Conservation (phyloP, 2,113 vertebrate species). For the Crotalus viridis region DNA sequence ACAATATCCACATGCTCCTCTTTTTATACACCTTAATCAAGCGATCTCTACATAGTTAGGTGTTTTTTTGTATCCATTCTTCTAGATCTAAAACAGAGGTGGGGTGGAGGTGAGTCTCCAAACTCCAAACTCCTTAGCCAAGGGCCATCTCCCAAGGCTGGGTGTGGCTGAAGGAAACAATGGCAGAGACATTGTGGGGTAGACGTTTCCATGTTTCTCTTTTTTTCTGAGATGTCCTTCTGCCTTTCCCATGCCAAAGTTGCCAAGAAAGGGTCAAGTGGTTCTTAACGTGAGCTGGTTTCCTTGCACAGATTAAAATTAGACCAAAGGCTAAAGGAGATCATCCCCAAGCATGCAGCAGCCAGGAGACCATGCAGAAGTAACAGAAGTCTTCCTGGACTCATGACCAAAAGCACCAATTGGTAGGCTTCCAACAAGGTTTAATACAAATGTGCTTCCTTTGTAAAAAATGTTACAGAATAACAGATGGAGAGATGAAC, state of each 20-base stretch:
- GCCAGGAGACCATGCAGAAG: not conserved
- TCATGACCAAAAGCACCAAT: not conserved
- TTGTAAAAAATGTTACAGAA: not conserved
- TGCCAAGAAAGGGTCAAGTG: not conserved
- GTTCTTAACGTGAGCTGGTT: not conserved
- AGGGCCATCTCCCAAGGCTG: not conserved
- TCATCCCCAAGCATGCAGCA: not conserved
- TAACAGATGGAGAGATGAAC: not conserved
- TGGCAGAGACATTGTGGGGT: not conserved
- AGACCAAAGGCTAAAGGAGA: not conserved
- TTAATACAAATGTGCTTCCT: not conserved
- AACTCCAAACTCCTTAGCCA: not conserved
- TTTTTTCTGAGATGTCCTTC: not conserved
- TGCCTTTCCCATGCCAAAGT: not conserved
- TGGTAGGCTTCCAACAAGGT: not conserved
- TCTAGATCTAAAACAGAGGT: not conserved
- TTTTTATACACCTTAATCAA: not conserved
- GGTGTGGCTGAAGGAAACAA: not conserved
- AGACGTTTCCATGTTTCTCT: not conserved
- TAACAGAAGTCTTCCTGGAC: too few relatives aligned
- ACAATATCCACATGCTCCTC: conserved; percentile 23
- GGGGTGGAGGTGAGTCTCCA: not conserved
- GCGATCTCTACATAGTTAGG: not conserved
- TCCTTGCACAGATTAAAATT: not conserved
- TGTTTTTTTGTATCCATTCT: not conserved